Percentiles rank a stretch among this genome's conserved stretches.
Evolutionary conservation across 2,113 vertebrate genomes (phyloP).

Genomic region (Percopsis transmontana): DNA sequence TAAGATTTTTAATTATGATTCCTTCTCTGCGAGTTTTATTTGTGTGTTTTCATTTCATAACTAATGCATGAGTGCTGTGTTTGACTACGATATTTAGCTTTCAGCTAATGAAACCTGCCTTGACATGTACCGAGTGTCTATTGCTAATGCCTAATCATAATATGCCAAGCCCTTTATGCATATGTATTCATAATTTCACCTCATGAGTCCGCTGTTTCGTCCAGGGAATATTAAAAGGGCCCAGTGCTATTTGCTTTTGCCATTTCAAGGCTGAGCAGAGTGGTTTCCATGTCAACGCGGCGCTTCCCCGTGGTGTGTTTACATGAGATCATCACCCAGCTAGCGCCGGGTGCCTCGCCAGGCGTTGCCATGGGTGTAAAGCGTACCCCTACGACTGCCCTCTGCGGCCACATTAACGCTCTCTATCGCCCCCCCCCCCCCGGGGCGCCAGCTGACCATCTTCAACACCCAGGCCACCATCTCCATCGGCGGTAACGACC

Average conservation of each 20-base stretch:
- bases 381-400: background rate
- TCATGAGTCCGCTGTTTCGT: constrained; percentile 37
- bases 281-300: constrained; percentile 5
- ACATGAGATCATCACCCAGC: too few relatives aligned
- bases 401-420: background rate
- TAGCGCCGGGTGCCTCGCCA: too few relatives aligned
- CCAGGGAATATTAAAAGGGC: constrained; percentile 40
- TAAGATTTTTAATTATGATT: constrained; percentile 70
- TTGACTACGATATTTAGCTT: constrained; percentile 52
- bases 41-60: constrained; percentile 48
- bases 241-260: constrained; percentile 11
- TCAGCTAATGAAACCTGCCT: constrained; percentile 50
- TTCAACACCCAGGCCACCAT: constrained; percentile 99
- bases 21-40: constrained; percentile 47
- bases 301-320: background rate
- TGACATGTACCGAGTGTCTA: constrained; percentile 27
- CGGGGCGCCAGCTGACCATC: constrained; percentile 97
- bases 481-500: constrained; percentile 94
- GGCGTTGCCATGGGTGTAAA: background rate
- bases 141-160: constrained; percentile 45
- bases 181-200: constrained; percentile 44
- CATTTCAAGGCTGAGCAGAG: constrained; percentile 34
- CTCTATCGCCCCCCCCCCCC: constrained; percentile 25
- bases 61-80: constrained; percentile 63
- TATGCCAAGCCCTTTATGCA: constrained; percentile 27